A percentile compares a stretch with the other conserved stretches of the same genome.
Evolutionary conservation across 2,888 invertebrate species (phyloP).

Genomic region (Drosophila suboccidentalis): DNA sequence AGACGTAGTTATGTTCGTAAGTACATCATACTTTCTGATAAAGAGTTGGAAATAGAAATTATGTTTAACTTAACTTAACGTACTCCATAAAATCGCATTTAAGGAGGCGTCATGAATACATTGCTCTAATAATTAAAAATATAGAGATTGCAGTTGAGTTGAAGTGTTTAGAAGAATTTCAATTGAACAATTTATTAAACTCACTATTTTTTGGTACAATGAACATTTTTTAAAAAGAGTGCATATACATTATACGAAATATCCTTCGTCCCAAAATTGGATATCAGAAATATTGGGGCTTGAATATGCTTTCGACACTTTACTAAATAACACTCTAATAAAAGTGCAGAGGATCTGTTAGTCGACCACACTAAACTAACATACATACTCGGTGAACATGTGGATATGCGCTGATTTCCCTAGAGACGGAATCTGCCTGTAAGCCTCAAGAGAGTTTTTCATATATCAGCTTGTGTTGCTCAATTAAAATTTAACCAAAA

Average conservation of each 20-base stretch:
- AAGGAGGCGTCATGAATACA: no score
- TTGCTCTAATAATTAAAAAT: no score
- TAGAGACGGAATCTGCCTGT: conserved; percentile 4
- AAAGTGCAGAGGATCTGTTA: neutral
- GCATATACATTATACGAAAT: no score
- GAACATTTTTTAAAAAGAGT: no score
- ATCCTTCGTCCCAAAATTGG: no score
- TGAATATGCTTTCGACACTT: neutral
- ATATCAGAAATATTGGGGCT: neutral
- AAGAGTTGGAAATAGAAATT: neutral
- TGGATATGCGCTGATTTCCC: conserved; percentile 47
- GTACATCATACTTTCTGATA: neutral
- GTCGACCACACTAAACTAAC: neutral
- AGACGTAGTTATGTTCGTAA: neutral
- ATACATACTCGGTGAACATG: neutral
- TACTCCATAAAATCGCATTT: neutral
- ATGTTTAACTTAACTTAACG: neutral
- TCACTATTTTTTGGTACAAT: no score
- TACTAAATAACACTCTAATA: neutral
- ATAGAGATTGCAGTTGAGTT: neutral
- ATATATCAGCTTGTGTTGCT: neutral
- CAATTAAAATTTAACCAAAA: conserved; percentile 13
- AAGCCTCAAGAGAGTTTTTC: conserved; percentile 13
- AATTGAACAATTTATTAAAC: neutral
- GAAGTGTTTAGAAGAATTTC: neutral